Evolutionary conservation across 2,113 vertebrate species (phyloP).

Genomic region (Pterocles gutturalis): DNA sequence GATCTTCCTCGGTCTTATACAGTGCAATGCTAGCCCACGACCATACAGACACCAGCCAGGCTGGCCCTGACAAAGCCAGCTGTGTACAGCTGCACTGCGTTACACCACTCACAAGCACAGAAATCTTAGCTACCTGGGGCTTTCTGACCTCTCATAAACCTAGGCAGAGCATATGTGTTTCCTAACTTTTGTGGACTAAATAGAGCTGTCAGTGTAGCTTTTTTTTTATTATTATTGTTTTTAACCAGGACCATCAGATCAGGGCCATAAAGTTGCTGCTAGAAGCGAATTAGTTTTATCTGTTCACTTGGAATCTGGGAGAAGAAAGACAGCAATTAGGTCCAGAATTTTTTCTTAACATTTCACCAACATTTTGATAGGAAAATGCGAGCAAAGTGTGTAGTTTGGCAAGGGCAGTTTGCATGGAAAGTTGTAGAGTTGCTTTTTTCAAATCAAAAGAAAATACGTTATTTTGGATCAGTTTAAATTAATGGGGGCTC

Average conservation of each 20-base stretch:
- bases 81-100: fast-evolving
- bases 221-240: background rate
- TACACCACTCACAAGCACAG: background rate
- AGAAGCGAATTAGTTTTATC: background rate
- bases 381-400: background rate
- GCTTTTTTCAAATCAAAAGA: background rate
- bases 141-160: background rate
- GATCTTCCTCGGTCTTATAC: background rate
- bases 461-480: background rate
- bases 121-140: background rate
- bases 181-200: background rate
- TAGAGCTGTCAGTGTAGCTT: background rate
- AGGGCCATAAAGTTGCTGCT: background rate
- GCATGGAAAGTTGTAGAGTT: fast-evolving
- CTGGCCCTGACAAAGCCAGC: background rate
- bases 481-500: background rate
- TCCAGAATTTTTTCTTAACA: background rate
- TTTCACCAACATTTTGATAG: background rate
- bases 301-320: background rate
- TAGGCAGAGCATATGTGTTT: fast-evolving
- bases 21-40: background rate
- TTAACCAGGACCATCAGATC: background rate
- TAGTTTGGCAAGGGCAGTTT: background rate
- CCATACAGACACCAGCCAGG: background rate
- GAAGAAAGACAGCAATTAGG: background rate